phyloP scores from a whole-genome alignment of 2,113 vertebrate genomes.

The Toxotes jaculatrix region DNA sequence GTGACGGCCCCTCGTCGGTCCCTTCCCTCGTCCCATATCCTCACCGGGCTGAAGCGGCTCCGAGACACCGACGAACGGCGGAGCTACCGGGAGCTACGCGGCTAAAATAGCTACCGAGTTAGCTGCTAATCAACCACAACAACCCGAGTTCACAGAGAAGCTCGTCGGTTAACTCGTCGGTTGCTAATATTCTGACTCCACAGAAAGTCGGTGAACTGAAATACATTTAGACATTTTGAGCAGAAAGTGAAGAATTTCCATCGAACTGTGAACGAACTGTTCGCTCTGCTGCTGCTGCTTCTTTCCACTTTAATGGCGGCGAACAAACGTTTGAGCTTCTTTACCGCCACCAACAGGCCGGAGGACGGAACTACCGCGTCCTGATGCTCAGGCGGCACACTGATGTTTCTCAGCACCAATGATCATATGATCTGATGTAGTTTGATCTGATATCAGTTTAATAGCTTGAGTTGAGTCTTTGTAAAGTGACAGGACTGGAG shows the following conservation, averaged over 20 bases:
- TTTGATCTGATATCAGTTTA: too few species aligned
- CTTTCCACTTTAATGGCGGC: not conserved
- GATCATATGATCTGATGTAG: too few species aligned
- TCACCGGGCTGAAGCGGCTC: not conserved
- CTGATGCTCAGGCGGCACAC: too few species aligned
- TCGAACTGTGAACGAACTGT: not conserved
- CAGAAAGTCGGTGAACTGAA: fast-evolving
- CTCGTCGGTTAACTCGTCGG: not conserved
- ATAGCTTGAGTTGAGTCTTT: too few species aligned
- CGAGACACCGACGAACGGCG: too few species aligned
- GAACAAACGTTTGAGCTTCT: too few species aligned
- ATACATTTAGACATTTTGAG: not conserved
- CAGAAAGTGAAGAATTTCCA: not conserved
- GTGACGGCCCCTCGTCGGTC: not conserved
- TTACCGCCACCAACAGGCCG: not conserved
- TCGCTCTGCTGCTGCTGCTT: not conserved
- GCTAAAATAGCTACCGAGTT: not conserved
- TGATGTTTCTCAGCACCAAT: too few species aligned
- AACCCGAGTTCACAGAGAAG: not conserved
- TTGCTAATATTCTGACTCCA: not conserved
- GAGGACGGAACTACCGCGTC: not conserved
- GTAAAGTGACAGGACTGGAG: too few species aligned
- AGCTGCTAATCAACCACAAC: not conserved
- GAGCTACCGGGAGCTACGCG: not conserved
- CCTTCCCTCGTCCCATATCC: conserved; percentile 25